These are phyloP conservation scores for Sipha maydis DNA, from an alignment of 2,888 invertebrate species.

Conservation along the genomic window DNA sequence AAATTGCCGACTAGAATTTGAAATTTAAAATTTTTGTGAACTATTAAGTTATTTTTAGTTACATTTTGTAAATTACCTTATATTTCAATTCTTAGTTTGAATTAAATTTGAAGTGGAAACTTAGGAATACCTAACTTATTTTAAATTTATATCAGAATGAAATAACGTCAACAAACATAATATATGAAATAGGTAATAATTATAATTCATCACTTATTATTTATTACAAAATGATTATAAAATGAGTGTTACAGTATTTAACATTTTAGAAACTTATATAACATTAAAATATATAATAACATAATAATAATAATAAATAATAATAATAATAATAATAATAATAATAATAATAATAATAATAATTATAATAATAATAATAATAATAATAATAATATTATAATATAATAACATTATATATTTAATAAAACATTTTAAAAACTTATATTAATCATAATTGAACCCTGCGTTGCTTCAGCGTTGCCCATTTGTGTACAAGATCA, in stretches of 20 bases:
- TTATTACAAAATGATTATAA: conserved; percentile 1
- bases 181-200: too few relatives aligned
- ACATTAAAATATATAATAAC: too few relatives aligned
- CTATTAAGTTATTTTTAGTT: conserved; percentile 22
- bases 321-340: too few relatives aligned
- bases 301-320: too few relatives aligned
- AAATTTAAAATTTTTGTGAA: neutral
- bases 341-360: too few relatives aligned
- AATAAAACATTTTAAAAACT: neutral
- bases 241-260: too few relatives aligned
- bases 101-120: conserved; percentile 17
- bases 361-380: too few relatives aligned
- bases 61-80: conserved; percentile 5
- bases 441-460: neutral
- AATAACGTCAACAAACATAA: conserved; percentile 12
- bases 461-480: too few relatives aligned
- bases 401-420: too few relatives aligned
- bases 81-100: conserved; percentile 2
- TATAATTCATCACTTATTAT: conserved; percentile 11
- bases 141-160: conserved; percentile 15
- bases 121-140: too few relatives aligned
- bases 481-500: neutral
- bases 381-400: too few relatives aligned
- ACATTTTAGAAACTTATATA: too few relatives aligned
- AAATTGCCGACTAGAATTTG: conserved; percentile 28